phyloP scores from a whole-genome alignment of 2,888 invertebrate genomes.

The Leptogaster cylindrica region DNA sequence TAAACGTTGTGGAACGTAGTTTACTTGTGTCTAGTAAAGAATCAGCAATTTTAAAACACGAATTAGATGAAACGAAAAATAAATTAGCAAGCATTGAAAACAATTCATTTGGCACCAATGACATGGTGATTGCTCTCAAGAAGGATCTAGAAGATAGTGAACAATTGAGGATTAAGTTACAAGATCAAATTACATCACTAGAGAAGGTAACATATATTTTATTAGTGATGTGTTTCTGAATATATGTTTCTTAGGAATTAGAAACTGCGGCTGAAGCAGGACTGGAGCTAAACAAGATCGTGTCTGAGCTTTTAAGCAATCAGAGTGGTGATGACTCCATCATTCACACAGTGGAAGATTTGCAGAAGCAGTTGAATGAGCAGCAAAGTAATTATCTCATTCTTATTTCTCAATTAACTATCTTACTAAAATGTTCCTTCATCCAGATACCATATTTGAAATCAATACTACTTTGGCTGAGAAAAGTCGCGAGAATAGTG shows the following conservation, averaged over 20 bases:
- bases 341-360: constrained; percentile 70
- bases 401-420: too few species aligned
- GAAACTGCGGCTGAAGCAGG: constrained; percentile 83
- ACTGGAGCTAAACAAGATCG: constrained; percentile 74
- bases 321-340: constrained; percentile 71
- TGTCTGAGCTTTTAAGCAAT: constrained; percentile 70
- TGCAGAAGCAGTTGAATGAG: constrained; percentile 70
- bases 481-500: constrained; percentile 66
- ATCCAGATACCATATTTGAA: constrained; percentile 62
- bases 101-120: constrained; percentile 74
- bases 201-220: constrained; percentile 65
- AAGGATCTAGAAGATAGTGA: constrained; percentile 68
- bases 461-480: constrained; percentile 64
- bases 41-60: constrained; percentile 71
- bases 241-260: constrained; percentile 67
- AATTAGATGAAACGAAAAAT: constrained; percentile 66
- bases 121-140: constrained; percentile 73
- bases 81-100: constrained; percentile 72
- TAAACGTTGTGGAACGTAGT: constrained; percentile 70
- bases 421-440: background rate
- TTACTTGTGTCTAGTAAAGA: constrained; percentile 69
- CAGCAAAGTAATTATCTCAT: constrained; percentile 64
- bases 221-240: too few species aligned
- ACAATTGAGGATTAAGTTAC: constrained; percentile 63
- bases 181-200: constrained; percentile 72